A percentile compares a stretch with the other conserved stretches of the same genome.
Conservation (phyloP, 1,140 invertebrate species). For the Euura lappo region DNA sequence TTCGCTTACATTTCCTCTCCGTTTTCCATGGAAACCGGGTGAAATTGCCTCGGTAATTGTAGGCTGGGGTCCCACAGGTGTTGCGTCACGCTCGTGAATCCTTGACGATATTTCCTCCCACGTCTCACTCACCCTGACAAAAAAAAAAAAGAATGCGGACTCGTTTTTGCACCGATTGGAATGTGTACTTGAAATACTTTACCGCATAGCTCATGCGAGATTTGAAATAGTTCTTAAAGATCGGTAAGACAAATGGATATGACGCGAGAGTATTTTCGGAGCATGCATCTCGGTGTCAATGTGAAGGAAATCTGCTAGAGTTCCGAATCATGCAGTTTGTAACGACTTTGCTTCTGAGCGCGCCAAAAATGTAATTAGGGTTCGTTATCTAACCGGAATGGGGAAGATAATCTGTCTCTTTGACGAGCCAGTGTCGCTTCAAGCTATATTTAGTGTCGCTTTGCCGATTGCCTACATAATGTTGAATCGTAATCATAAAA, state of each 20-base stretch:
- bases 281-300: too few relatives aligned
- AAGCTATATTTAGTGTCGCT: slow-evolving; percentile 36
- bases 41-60: neutral
- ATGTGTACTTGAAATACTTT: neutral
- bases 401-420: slow-evolving; percentile 14
- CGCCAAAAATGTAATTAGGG: neutral
- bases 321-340: too few relatives aligned
- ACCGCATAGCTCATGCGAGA: neutral
- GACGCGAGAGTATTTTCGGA: too few relatives aligned
- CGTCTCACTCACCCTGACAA: neutral
- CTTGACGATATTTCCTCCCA: neutral
- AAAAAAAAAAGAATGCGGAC: too few relatives aligned
- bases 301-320: too few relatives aligned
- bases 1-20: neutral
- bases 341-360: slow-evolving; percentile 18
- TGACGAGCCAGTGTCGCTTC: neutral
- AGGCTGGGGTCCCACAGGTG: neutral
- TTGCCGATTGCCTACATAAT: slow-evolving; percentile 33
- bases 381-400: neutral
- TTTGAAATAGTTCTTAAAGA: slow-evolving; percentile 1
- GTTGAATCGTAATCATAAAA: neutral
- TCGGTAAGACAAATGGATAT: neutral
- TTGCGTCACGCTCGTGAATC: neutral
- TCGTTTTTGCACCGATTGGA: neutral
- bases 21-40: neutral